Base-by-base conservation (phyloP, 1,140 invertebrate species). In the Meloidogyne chitwoodi region DNA sequence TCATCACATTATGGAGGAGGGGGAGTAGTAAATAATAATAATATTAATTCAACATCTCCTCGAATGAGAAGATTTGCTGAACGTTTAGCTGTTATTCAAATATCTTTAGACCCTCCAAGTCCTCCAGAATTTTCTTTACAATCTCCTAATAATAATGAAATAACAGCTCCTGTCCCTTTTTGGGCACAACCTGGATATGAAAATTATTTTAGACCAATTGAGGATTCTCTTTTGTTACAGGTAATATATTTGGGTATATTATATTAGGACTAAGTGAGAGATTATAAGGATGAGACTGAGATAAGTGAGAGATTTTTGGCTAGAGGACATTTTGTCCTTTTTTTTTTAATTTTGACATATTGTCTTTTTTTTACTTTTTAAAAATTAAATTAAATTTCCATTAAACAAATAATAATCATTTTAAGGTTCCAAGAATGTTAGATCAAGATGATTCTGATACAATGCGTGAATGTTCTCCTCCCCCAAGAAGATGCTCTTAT, bases 81-180 rank as follows among this genome's bases (percentile, higher is more conserved):
- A n/a, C 81, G 83, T 44, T 66, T 82, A 41, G 72, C 83, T n/a
- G 82, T 84, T 34, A 82, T 82, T 62, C 79, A 68, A 27, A 82
- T 82, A 4, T 78, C 68, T 26, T 44, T 82, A 12, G 74, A 82
- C 74, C 80, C 80, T 38, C 80, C 80, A 61, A 71, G 65, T 8
- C 80, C 80, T n/a, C 83, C 83, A 10, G 65, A 44, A 16, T 70
- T 66, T 11, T 78, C 78, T 29, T 68, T 77, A 26, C 77, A 79
- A 41, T 79, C 81, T 4, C 81, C 79, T 16, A 11, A 81, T 63
- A 24, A 79, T 27, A 27, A 64, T 16, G 19, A 56, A 24, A 16
- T n/a, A 24, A 29, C 22, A 29, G 27, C 75, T 31, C 76, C 14
- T n/a, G 19, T 34, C 24, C 77, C 63, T 5, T 63, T 44, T 31